Conservation (phyloP, 2,113 vertebrate species). For the Rattus norvegicus region GRCr8 NC_086028.1:81406501-81407000, state of each 20-base stretch:
- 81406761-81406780: constrained; percentile 91
- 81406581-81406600: neutral
- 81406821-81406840: too few species aligned
- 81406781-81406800: constrained; percentile 36
- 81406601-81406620: neutral
- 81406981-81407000: too few species aligned
- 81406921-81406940: too few species aligned
- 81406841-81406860: too few species aligned
- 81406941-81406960: too few species aligned
- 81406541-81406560: neutral
- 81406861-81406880: too few species aligned
- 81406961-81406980: too few species aligned
- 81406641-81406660: neutral
- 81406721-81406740: neutral
- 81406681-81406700: neutral
- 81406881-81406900: too few species aligned
- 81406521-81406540: neutral
- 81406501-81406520: neutral
- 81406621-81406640: neutral
- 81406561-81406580: neutral
- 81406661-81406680: neutral
- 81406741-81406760: constrained; percentile 86
- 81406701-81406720: fast-evolving
- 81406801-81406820: neutral
- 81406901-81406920: too few species aligned